Evolutionary conservation across 1,140 invertebrate genomes (phyloP).

Genomic region (Luehdorfia chinensis): DNA sequence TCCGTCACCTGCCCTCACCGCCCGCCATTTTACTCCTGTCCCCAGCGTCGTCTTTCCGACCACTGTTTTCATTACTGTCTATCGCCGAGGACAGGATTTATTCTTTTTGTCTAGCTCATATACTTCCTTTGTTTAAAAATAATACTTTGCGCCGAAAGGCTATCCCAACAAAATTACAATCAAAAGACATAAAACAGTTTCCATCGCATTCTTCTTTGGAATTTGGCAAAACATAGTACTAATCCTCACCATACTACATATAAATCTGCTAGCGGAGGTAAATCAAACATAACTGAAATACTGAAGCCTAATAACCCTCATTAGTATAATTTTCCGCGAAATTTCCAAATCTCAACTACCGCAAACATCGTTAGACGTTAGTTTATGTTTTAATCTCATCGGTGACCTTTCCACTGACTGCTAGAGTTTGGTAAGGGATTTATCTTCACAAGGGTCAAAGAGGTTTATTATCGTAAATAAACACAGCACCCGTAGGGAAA

Average conservation of each 20-base stretch:
- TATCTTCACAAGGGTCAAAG: constrained; percentile 12
- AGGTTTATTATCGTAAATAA: neutral
- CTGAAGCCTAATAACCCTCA: too few species aligned
- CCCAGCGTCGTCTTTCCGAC: constrained; percentile 4
- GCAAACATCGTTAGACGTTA: constrained; percentile 8
- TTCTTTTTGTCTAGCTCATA: constrained; percentile 17
- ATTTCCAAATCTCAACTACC: too few species aligned
- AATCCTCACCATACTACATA: too few species aligned
- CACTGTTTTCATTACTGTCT: constrained; percentile 44
- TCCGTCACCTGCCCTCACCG: constrained; percentile 47
- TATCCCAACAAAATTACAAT: too few species aligned
- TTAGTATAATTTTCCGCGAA: too few species aligned
- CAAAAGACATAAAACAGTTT: too few species aligned
- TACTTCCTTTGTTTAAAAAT: neutral
- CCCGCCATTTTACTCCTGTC: constrained; percentile 7
- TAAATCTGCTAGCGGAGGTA: too few species aligned
- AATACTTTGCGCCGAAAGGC: too few species aligned
- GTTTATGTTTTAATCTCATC: constrained; percentile 8
- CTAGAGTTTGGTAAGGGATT: constrained; percentile 5
- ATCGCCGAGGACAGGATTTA: constrained; percentile 29
- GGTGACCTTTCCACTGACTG: constrained; percentile 2
- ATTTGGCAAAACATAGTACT: too few species aligned
- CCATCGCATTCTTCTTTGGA: too few species aligned
- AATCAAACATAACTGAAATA: too few species aligned
- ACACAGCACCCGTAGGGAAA: constrained; percentile 4